Percentiles rank a stretch among this genome's conserved stretches.
Evolutionary conservation across 2,797 vertebrate species (phyloP).

Genomic region (Pseudochromis fuscus): DNA sequence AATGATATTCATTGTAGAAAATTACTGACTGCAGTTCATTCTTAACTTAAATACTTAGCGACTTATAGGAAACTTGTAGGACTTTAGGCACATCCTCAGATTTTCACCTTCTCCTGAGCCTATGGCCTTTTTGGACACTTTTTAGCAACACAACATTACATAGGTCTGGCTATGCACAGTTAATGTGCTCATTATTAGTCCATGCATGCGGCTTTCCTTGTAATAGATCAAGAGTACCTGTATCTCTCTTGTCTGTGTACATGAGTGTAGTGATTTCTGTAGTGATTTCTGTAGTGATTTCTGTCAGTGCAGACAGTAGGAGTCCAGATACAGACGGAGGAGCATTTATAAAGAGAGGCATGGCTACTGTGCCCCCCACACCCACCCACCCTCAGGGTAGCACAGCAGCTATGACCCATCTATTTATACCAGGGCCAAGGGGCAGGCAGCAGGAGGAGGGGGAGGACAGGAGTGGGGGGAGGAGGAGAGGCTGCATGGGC

Average conservation of each 20-base stretch:
- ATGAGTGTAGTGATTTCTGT: too few species aligned
- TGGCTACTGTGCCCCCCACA: constrained; percentile 46
- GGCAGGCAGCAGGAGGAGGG: constrained; percentile 47
- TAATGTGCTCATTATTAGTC: constrained; percentile 6
- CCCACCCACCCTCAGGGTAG: constrained; percentile 57
- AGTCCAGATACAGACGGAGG: constrained; percentile 69
- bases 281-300: too few species aligned
- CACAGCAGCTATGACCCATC: constrained; percentile 76
- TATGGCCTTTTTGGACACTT: not conserved
- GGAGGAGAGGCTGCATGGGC: constrained; percentile 62
- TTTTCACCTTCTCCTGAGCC: not conserved
- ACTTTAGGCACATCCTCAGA: not conserved
- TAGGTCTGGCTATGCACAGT: too few species aligned
- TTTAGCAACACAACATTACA: constrained; percentile 9
- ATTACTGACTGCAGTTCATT: not conserved
- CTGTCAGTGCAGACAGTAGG: constrained; percentile 70
- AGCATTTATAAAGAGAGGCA: constrained; percentile 72
- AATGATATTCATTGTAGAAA: not conserved
- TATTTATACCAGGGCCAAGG: constrained; percentile 84
- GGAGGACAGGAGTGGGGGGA: constrained; percentile 35
- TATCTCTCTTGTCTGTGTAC: constrained; percentile 12
- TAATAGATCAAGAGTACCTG: constrained; percentile 1
- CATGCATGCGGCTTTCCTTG: constrained; percentile 2
- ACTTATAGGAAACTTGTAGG: constrained; percentile 1
- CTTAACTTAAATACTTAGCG: not conserved